Conservation (phyloP, 2,113 vertebrate species). For the Lasiurus borealis region DNA sequence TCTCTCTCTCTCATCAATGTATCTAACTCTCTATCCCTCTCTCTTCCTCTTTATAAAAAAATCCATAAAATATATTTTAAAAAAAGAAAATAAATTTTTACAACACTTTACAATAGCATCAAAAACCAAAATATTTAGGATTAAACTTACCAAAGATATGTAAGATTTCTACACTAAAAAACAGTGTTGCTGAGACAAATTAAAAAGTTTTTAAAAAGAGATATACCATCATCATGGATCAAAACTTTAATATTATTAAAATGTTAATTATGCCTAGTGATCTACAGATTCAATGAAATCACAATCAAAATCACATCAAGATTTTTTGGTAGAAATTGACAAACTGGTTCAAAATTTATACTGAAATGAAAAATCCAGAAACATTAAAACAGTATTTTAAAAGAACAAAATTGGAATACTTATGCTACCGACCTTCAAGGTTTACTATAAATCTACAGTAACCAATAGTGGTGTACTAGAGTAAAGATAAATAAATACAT, state of each 20-base stretch:
- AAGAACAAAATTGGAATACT: background rate
- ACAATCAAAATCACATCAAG: conserved; percentile 36
- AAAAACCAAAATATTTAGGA: conserved; percentile 2
- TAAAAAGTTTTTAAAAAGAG: background rate
- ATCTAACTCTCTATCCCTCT: no score
- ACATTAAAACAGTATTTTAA: conserved; percentile 30
- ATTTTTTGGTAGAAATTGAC: background rate
- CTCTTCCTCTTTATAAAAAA: no score
- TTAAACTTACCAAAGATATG: conserved; percentile 23
- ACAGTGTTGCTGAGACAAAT: background rate
- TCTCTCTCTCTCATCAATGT: no score
- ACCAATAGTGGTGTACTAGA: background rate
- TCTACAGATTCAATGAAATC: background rate
- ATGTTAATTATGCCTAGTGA: background rate
- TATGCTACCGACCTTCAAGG: background rate
- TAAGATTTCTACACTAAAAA: background rate
- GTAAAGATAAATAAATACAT: conserved; percentile 11
- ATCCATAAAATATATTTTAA: no score
- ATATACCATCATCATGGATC: background rate
- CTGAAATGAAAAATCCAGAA: conserved; percentile 48
- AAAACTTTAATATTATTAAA: conserved; percentile 16
- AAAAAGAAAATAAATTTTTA: background rate
- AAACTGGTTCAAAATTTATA: background rate
- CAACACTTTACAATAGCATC: background rate
- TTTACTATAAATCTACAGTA: conserved; percentile 12